Conservation (phyloP, 1,140 invertebrate species). For the Drosophila pseudoananassae region DNA sequence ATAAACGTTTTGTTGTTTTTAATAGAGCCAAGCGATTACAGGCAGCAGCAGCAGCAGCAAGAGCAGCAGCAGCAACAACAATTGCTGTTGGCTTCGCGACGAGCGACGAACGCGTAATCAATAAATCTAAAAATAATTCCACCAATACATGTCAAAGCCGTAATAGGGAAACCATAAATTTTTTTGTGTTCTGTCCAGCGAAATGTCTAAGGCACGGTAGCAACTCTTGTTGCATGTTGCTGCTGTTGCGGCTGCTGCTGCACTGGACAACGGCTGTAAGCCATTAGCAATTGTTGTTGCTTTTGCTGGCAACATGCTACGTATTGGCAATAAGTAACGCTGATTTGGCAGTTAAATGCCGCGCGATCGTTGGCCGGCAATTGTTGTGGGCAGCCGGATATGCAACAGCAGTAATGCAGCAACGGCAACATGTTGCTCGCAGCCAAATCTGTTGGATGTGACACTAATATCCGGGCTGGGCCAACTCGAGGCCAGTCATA, state of each 20-base stretch:
- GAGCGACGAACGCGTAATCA: constrained; percentile 79
- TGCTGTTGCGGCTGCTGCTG: constrained; percentile 11
- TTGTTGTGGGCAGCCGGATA: constrained; percentile 67
- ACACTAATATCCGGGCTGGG: constrained; percentile 73
- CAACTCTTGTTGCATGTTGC: constrained; percentile 69
- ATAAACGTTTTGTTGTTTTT: constrained; percentile 81
- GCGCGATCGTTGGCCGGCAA: constrained; percentile 23
- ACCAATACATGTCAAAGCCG: constrained; percentile 84
- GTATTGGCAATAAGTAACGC: constrained; percentile 82
- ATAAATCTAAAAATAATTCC: constrained; percentile 84
- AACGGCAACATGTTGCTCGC: constrained; percentile 70
- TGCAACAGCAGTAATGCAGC: constrained; percentile 46
- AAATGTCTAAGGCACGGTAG: constrained; percentile 76
- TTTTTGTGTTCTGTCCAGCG: constrained; percentile 78
- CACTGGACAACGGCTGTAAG: constrained; percentile 52
- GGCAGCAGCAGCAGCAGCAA: constrained; percentile 36
- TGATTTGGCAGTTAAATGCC: constrained; percentile 82
- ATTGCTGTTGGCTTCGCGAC: constrained; percentile 59
- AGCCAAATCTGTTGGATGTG: constrained; percentile 78
- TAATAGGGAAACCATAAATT: constrained; percentile 84
- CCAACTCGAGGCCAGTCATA: constrained; percentile 43
- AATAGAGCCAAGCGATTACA: constrained; percentile 79
- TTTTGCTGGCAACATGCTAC: constrained; percentile 66
- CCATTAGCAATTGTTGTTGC: constrained; percentile 73
- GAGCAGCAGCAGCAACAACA: constrained; percentile 40